Conservation (phyloP, 1,140 invertebrate genomes). For the Bombus waltoni region DNA sequence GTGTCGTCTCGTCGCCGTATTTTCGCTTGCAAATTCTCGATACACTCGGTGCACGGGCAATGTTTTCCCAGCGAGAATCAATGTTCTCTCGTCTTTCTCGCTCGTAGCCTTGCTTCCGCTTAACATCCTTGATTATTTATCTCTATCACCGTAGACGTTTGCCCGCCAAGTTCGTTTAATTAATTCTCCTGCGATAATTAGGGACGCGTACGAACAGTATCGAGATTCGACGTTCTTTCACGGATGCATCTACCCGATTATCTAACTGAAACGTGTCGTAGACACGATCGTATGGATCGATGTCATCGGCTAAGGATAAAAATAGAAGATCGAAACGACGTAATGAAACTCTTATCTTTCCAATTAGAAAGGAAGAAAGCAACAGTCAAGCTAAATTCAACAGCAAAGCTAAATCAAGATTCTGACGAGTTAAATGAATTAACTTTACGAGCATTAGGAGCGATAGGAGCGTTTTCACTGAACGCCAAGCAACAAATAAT, state of each 20-base stretch:
- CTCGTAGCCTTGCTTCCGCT: neutral
- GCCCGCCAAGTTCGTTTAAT: neutral
- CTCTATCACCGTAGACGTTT: neutral
- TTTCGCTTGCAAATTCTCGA: slow-evolving; percentile 36
- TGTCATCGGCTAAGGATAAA: no score
- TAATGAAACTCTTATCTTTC: no score
- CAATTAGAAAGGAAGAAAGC: no score
- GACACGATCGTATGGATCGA: no score
- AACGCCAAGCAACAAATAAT: neutral
- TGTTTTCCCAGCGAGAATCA: slow-evolving; percentile 34
- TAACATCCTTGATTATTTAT: neutral
- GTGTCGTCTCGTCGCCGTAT: slow-evolving; percentile 19
- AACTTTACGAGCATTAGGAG: no score
- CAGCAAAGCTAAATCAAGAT: no score
- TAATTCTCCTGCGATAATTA: slow-evolving; percentile 2
- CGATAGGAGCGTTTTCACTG: neutral
- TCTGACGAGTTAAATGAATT: slow-evolving; percentile 19
- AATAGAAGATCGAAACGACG: no score
- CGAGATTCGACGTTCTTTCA: neutral
- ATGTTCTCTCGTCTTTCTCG: neutral
- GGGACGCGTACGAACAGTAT: no score
- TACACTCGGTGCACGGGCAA: neutral
- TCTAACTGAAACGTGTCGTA: neutral
- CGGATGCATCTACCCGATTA: neutral
- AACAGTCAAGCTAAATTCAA: no score